Evolutionary conservation across 2,797 vertebrate genomes (phyloP).

Genomic region (Siniperca undulata): DNA sequence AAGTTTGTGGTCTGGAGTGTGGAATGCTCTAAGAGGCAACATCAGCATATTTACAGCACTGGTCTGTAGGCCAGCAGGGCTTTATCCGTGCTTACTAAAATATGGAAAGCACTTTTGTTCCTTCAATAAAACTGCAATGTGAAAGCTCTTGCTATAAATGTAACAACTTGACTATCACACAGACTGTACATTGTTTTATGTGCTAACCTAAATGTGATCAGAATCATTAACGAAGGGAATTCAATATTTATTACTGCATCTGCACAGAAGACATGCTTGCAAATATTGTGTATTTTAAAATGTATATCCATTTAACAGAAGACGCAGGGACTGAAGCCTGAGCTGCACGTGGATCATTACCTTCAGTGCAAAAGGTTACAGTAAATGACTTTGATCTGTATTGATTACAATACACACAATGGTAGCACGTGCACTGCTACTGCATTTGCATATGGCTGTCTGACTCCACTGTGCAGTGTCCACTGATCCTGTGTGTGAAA

Average conservation of each 20-base stretch:
- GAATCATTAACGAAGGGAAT: neutral
- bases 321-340: neutral
- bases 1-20: too few relatives aligned
- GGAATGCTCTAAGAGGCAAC: too few relatives aligned
- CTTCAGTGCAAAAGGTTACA: neutral
- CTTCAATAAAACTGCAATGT: neutral
- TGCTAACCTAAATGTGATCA: neutral
- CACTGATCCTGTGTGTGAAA: slow-evolving; percentile 11
- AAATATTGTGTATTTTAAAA: neutral
- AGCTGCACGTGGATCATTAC: neutral
- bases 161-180: neutral
- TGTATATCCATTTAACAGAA: neutral
- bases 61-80: neutral
- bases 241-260: neutral
- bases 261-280: neutral
- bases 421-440: neutral
- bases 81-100: neutral
- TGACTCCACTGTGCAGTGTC: neutral
- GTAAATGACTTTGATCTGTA: neutral
- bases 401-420: neutral
- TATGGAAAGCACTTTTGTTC: neutral
- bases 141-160: neutral
- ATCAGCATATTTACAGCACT: neutral
- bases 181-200: neutral
- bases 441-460: neutral